Evolutionary conservation across 2,888 invertebrate species (phyloP), one percentile per base, ranked within the genome.

Genomic region (Chesias legatella): DNA sequence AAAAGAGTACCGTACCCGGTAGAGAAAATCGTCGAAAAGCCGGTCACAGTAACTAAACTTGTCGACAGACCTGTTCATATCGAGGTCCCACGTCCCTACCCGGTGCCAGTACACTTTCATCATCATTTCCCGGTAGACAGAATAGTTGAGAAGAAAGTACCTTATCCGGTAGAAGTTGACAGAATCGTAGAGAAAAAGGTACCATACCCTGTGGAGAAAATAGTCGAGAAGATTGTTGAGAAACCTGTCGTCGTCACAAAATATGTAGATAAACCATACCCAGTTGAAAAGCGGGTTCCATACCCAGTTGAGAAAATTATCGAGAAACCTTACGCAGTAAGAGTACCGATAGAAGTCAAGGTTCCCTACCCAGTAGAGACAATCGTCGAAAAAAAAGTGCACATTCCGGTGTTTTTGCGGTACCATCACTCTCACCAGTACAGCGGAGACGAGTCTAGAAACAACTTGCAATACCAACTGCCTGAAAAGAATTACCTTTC

Each of bases 1-100:
- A 85, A 79, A 50, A 80, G 71, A 49, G 76, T 85, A n/a, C 84
- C 83, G 13, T 45, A 45, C 17, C 45, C 79, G 0, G 79, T 85
- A 1, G 90, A 89, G 34, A 90, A 84, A 53, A 81, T 90, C 28
- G 79, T 90, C 1, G 90, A 90, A 56, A 90, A 86, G 56, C 90
- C 90, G 0, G 88, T 91, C 0, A 80, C 83, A 22, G 79, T 90
- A 0, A 86, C 89, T 7, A 82, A 84, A 51, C 63, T 73, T 17
- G 73, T 89, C 0, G 85, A 88, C 45, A 84, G 77, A 51, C 86
- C 82, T 0, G 61, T 84, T 36, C 80, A 77, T 34, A 70, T 88
- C 1, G 73, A 83, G 60, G 81, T 81, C 3, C 82, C 82, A 0
- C 75, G 81, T 0, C 82, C 85, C 0, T 72, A 83, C 0, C 69